Base-by-base conservation (phyloP, 2,888 invertebrate genomes). In the Pelosia muscerda region DNA sequence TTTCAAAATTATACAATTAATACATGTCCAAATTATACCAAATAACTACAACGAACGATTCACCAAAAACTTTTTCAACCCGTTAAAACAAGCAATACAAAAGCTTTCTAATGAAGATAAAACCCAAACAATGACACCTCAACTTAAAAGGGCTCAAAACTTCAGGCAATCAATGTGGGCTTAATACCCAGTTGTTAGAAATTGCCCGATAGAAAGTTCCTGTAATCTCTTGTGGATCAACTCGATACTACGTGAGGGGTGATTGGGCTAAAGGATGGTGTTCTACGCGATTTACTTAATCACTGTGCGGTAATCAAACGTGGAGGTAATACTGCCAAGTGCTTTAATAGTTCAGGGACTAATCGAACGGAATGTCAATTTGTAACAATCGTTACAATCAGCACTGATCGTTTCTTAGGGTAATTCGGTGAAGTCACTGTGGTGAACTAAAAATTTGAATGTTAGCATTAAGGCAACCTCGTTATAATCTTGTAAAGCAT, bases 221-320 rank as follows among this genome's bases (percentile, higher is more conserved):
- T 59, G 71, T 84, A 86, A 86, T 86, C 86, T 86, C 81, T 72
- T 77, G 81, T 81, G 86, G 86, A 86, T 84, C 82, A 81, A 80
- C 72, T 70, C 70, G 58, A 55, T 68, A 67, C 75, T 82, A 88
- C 86, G 88, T 86, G 88, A 83, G 84, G 86, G 82, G 79, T 79
- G 86, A 87, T 88, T 84, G 84, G 81, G 75, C 79, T 69, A 81
- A 81, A 78, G 84, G 75, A 68, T 79, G 72, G 83, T 78, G 82
- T 86, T 83, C 82, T 79, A 77, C 74, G 76, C 83, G 83, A 88
- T 88, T 89, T 86, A 85, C 84, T 88, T 90, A 90, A 90, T 89
- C 89, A 87, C 86, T 84, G 66, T 73, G 79, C 76, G 82, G 84
- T 83, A 85, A 84, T 86, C 84, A 82, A 85, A 86, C 81, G 83